Percentiles rank a stretch among this genome's conserved stretches.
Conservation (phyloP, 2,113 vertebrate species). For the Engraulis encrasicolus region DNA sequence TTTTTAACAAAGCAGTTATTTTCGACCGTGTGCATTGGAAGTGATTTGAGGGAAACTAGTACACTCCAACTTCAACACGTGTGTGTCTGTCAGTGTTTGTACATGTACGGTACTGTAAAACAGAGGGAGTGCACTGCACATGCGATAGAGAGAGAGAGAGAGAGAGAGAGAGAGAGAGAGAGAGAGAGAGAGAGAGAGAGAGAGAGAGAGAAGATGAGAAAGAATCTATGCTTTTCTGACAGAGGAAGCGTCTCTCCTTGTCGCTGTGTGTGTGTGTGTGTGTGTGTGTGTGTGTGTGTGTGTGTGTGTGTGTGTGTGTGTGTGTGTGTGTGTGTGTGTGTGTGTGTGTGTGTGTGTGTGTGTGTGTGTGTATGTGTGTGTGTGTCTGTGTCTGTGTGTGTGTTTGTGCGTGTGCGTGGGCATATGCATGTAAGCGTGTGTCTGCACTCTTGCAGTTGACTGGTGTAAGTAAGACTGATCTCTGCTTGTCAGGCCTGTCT, state of each 20-base stretch:
- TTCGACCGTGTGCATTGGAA: background rate
- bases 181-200: background rate
- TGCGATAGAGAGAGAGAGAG: background rate
- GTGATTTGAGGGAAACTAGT: background rate
- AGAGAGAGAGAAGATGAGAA: background rate
- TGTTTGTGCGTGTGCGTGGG: too few relatives aligned
- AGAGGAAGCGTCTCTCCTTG: background rate
- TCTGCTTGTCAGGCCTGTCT: slow-evolving; percentile 3
- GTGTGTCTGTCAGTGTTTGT: background rate
- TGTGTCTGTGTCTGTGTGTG: slow-evolving; percentile 13
- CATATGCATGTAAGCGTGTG: background rate
- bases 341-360: slow-evolving; percentile 19
- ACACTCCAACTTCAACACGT: background rate
- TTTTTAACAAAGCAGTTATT: background rate
- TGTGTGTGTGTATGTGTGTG: background rate
- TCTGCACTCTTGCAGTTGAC: background rate
- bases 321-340: slow-evolving; percentile 1
- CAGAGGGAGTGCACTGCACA: too few relatives aligned
- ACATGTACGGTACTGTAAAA: background rate
- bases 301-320: background rate
- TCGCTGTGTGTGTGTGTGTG: background rate
- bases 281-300: slow-evolving; percentile 27
- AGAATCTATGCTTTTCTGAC: background rate
- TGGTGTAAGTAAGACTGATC: background rate
- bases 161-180: background rate